A percentile compares a stretch with the other conserved stretches of the same genome.
phyloP scores from a whole-genome alignment of 2,113 vertebrate species.

The Elephas maximus region DNA sequence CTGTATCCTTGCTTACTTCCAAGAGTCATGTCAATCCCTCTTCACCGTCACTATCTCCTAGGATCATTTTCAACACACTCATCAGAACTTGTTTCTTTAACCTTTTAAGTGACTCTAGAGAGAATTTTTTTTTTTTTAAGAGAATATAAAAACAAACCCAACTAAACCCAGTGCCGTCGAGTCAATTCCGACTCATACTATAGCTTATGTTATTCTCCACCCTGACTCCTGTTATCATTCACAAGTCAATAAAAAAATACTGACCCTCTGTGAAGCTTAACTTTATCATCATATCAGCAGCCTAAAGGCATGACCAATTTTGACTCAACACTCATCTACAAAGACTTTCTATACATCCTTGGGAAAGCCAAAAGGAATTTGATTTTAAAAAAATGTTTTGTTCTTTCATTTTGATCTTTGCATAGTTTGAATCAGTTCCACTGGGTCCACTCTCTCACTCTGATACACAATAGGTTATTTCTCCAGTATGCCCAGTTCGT shows the following conservation, averaged over 20 bases:
- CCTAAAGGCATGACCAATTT: not conserved
- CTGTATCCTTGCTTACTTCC: not conserved
- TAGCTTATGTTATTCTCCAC: not conserved
- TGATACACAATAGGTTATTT: not conserved
- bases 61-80: not conserved
- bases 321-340: not conserved
- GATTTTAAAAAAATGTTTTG: not conserved
- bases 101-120: not conserved
- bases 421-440: not conserved
- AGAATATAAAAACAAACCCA: no score
- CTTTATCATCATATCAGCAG: not conserved
- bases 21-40: not conserved
- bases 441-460: not conserved
- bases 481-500: not conserved
- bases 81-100: not conserved
- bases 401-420: not conserved
- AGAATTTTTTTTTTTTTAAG: not conserved
- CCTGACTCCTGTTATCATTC: not conserved
- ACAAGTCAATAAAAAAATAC: not conserved
- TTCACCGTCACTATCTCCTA: not conserved
- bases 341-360: not conserved
- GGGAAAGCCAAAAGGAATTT: not conserved
- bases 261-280: not conserved
- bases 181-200: no score
- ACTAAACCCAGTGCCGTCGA: no score